A percentile compares a stretch with the other conserved stretches of the same genome.
Conservation (phyloP, 2,888 invertebrate genomes). For the Rhabditophanes sp. region DNA sequence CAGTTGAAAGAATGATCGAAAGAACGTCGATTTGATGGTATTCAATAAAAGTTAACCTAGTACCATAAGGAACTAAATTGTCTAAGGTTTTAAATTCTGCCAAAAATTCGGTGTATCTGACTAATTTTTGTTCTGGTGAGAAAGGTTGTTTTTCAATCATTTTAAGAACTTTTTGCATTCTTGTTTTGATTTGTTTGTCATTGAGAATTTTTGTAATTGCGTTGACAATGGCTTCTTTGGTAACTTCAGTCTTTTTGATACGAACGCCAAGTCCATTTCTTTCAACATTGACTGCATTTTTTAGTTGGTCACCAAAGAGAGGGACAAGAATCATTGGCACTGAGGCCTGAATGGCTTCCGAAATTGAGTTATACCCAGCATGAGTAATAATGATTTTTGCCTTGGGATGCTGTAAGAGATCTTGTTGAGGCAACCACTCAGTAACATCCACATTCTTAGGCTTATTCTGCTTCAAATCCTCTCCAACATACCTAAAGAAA, state of each 20-base stretch:
- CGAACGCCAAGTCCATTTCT: slow-evolving; percentile 2
- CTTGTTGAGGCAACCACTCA: slow-evolving; percentile 1
- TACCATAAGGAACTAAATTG: too few species aligned
- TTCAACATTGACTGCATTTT: slow-evolving; percentile 3
- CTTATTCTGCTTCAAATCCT: slow-evolving; percentile 4
- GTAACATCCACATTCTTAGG: slow-evolving; percentile 4
- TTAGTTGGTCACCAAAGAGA: slow-evolving; percentile 3
- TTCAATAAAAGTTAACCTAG: too few species aligned
- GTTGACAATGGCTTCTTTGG: slow-evolving; percentile 2
- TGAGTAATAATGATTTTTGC: slow-evolving; percentile 4
- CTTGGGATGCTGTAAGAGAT: slow-evolving; percentile 5
- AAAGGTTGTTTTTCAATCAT: too few species aligned
- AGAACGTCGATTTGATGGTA: too few species aligned
- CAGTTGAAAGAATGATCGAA: too few species aligned
- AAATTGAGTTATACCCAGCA: slow-evolving; percentile 5
- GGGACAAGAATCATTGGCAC: slow-evolving; percentile 4
- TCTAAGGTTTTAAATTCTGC: too few species aligned
- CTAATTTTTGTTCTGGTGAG: too few species aligned
- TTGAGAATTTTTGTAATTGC: too few species aligned
- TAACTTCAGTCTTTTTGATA: not conserved
- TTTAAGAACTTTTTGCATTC: too few species aligned
- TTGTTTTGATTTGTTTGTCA: too few species aligned
- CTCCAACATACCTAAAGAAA: slow-evolving; percentile 7
- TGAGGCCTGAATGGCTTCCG: slow-evolving; percentile 2
- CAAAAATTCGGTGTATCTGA: too few species aligned